Conservation (phyloP, 2,113 vertebrate genomes). For the Crypturellus undulatus region DNA sequence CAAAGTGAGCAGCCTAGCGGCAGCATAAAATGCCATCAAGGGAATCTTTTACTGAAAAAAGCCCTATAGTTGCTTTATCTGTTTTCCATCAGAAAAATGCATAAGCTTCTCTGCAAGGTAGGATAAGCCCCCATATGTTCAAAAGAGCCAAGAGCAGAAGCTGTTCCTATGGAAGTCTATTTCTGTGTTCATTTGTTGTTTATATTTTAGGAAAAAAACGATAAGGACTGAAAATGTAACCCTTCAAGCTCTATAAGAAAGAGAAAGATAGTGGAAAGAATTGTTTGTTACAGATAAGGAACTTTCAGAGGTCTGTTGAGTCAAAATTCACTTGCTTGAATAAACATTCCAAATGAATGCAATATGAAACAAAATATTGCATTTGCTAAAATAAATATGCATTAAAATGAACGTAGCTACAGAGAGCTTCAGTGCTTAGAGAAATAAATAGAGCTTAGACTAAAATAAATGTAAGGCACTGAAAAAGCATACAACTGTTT, state of each 20-base stretch:
- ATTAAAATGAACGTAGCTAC: constrained; percentile 55
- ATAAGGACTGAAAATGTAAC: background rate
- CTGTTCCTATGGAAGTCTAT: background rate
- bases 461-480: constrained; percentile 68
- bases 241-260: background rate
- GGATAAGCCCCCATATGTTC: background rate
- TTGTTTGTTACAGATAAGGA: background rate
- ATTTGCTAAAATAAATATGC: constrained; percentile 73
- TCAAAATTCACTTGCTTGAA: constrained; percentile 51
- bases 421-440: constrained; percentile 53
- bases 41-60: background rate
- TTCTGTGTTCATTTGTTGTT: background rate
- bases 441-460: constrained; percentile 72
- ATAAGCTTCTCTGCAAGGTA: background rate
- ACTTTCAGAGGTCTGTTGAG: background rate
- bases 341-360: constrained; percentile 53
- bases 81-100: background rate
- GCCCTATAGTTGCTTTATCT: background rate
- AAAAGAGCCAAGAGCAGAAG: background rate
- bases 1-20: background rate
- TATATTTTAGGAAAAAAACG: background rate
- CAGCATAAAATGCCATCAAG: background rate
- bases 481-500: constrained; percentile 63
- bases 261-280: constrained; percentile 1
- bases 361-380: constrained; percentile 55